Evolutionary conservation across 2,888 invertebrate genomes (phyloP), one percentile per base, ranked within the genome.

Genomic region (Merodon equestris): DNA sequence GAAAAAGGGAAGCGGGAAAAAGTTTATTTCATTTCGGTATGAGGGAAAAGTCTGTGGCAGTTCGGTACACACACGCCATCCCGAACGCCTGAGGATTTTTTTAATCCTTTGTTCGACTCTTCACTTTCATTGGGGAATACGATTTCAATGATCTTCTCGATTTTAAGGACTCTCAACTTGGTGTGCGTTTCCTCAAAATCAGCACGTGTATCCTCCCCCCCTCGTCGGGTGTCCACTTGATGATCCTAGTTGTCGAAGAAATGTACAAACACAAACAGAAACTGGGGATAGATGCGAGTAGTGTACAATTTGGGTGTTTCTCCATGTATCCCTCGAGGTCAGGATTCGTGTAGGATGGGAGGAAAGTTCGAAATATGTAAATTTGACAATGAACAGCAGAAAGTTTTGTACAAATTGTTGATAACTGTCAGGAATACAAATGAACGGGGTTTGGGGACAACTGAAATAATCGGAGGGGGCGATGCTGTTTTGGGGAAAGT

Each of bases 361-460:
- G 27, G 27, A 47, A 56, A 56, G 42, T 56, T 71, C n/a, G 9
- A 63, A 77, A 61, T 61, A 77, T 77, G 76, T 67, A 67, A 77
- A 77, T 77, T 77, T 61, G 72, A 66, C 72, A 34, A 76, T 61
- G 71, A 71, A 56, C 56, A 66, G 45, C 50, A 60, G 34, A 71
- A 75, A 77, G 72, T 77, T 77, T 71, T 71, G 71, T 71, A 66
- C 66, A 60, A 76, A 76, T 71, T 76, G 76, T 71, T 66, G 71
- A 71, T 66, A 76, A 76, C 71, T 76, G 76, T 56, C 60, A 66
- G 66, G 72, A 72, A 77, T 72, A 77, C 61, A 72, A 77, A 77
- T 72, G 67, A 67, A 56, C 61, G 61, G 40, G 66, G 71, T 66
- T 19, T 36, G 40, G 34, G 47, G 15, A 15, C 10, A 42, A n/a